Evolutionary conservation across 2,888 invertebrate genomes (phyloP).

Genomic region (Protonemura montana): DNA sequence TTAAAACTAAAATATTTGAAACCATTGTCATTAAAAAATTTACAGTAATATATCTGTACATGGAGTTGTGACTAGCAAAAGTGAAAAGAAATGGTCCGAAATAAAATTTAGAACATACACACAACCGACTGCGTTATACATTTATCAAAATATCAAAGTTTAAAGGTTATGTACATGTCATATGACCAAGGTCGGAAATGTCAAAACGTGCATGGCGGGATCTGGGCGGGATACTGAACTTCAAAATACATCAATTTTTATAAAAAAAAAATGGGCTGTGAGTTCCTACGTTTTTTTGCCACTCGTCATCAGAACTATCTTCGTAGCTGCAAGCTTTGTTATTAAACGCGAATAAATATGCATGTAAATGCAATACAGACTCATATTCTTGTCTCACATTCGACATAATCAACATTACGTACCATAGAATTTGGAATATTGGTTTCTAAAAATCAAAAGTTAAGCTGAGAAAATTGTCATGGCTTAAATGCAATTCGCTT

Average conservation of each 20-base stretch:
- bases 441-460: no score
- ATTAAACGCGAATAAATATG: no score
- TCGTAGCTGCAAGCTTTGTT: no score
- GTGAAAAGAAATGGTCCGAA: neutral
- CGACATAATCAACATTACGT: no score
- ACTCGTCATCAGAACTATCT: no score
- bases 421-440: no score
- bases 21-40: neutral
- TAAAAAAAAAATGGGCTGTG: no score
- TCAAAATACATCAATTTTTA: neutral
- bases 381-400: no score
- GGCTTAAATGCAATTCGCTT: no score
- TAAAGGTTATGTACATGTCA: constrained; percentile 1
- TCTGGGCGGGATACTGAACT: neutral
- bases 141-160: neutral
- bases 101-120: neutral
- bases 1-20: neutral
- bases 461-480: no score
- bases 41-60: neutral
- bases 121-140: neutral
- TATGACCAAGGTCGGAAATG: neutral
- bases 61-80: neutral
- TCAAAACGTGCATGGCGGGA: neutral
- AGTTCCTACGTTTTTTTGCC: no score
- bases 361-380: no score